phyloP scores from a whole-genome alignment of 2,797 vertebrate species.

The Galaxias olidus region DNA sequence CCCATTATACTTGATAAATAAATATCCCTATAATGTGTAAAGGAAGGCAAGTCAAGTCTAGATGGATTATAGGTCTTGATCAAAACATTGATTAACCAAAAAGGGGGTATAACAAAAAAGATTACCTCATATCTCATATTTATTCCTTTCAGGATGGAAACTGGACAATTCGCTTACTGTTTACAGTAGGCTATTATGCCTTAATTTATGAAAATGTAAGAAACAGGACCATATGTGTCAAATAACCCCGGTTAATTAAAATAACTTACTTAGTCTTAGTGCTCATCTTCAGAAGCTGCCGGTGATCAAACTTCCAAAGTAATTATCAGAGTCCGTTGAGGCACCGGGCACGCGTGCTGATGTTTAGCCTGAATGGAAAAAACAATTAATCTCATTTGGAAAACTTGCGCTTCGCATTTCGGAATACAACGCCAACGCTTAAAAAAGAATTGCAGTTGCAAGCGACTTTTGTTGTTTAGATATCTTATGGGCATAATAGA shows the following conservation, averaged over 20 bases:
- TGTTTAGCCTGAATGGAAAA: conserved; percentile 12
- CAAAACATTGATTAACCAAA: no score
- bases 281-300: conserved; percentile 61
- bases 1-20: background rate
- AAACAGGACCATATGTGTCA: background rate
- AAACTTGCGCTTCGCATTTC: background rate
- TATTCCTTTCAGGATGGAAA: no score
- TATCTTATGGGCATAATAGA: background rate
- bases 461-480: background rate
- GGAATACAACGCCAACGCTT: background rate
- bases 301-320: conserved; percentile 24
- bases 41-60: no score
- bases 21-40: background rate
- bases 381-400: background rate
- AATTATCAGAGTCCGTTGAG: conserved; percentile 43
- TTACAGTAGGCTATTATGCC: background rate
- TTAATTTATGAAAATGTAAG: background rate
- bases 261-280: conserved; percentile 71
- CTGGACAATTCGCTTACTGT: background rate
- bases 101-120: no score
- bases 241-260: background rate
- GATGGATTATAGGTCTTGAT: no score
- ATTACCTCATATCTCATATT: no score
- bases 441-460: background rate
- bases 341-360: conserved; percentile 23